phyloP scores from a whole-genome alignment of 2,797 vertebrate species.

The Clarias fuscus region DNA sequence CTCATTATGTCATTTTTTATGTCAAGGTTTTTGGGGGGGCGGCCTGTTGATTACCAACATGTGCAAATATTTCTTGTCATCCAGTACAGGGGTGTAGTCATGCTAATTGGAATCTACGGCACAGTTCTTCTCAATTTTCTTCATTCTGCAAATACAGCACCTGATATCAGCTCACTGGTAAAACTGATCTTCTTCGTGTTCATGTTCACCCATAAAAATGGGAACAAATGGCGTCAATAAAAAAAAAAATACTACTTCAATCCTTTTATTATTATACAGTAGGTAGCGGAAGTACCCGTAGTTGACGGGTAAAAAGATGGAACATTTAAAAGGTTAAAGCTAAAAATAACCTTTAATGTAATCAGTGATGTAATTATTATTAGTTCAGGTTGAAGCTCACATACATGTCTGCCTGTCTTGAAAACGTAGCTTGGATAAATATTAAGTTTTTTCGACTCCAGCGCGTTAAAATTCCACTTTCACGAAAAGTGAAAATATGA shows the following conservation, averaged over 20 bases:
- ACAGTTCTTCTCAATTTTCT: neutral
- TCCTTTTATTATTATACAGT: neutral
- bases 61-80: constrained; percentile 9
- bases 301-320: no score
- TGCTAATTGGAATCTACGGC: neutral
- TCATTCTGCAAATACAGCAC: neutral
- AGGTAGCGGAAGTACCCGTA: no score
- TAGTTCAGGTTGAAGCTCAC: no score
- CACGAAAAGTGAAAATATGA: no score
- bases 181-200: neutral
- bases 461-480: no score
- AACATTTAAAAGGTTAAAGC: no score
- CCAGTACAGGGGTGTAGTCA: neutral
- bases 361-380: no score
- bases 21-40: neutral
- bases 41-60: neutral
- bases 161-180: neutral
- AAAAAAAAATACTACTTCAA: neutral
- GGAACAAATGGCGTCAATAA: neutral
- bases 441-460: no score
- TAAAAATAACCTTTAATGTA: no score
- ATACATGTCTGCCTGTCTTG: no score
- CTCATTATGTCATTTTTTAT: constrained; percentile 12
- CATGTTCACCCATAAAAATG: neutral
- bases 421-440: no score